These are phyloP conservation scores for Hippocampus barbouri DNA, from an alignment of 2,113 vertebrate species.

Conservation along the genomic window DNA sequence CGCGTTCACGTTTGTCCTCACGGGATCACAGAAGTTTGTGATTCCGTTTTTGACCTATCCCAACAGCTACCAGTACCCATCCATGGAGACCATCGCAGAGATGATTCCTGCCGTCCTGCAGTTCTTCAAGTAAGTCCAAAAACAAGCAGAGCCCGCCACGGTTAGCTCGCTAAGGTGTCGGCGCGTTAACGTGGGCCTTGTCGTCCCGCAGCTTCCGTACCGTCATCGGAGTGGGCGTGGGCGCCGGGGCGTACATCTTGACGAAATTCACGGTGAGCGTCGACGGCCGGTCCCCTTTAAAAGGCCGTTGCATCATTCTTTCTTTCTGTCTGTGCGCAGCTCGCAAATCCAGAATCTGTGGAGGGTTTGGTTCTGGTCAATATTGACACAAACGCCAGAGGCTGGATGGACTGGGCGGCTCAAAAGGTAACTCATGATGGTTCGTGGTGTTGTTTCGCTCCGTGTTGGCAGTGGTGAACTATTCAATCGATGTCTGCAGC, in stretches of 20 bases:
- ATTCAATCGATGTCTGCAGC: conserved; percentile 50
- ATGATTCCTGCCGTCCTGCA: conserved; percentile 86
- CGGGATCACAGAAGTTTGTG: background rate
- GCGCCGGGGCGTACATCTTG: conserved; percentile 83
- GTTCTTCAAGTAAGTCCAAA: conserved; percentile 82
- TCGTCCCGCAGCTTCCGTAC: conserved; percentile 77
- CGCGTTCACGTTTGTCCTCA: background rate
- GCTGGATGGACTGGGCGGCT: conserved; percentile 93
- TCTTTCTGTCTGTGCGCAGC: conserved; percentile 54
- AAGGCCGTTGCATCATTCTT: background rate
- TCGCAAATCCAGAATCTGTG: conserved; percentile 78
- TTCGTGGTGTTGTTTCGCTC: background rate
- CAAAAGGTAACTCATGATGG: conserved; percentile 74
- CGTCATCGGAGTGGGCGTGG: conserved; percentile 87
- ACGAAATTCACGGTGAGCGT: conserved; percentile 81
- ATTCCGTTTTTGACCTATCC: too few species aligned
- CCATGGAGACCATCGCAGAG: conserved; percentile 86
- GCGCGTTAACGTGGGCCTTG: background rate
- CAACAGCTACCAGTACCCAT: conserved; percentile 81
- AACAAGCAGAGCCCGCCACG: too few species aligned
- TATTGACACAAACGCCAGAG: conserved; percentile 83
- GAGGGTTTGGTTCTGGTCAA: conserved; percentile 90
- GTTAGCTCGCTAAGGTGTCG: background rate
- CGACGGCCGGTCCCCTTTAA: background rate
- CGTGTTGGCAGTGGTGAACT: background rate